These are phyloP conservation scores for Tetramorium alpestre DNA, from an alignment of 1,140 invertebrate genomes.

Conservation along the genomic window DNA sequence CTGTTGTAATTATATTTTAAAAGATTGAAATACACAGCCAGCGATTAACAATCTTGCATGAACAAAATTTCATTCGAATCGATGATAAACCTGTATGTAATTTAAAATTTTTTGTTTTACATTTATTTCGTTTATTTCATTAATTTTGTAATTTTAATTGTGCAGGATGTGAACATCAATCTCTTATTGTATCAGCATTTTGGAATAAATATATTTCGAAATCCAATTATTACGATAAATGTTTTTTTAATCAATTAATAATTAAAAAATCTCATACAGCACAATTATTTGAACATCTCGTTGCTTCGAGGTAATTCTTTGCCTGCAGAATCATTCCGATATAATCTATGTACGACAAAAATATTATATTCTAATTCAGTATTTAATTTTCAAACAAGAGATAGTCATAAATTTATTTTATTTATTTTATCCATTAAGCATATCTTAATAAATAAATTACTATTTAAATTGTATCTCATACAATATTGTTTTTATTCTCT, in stretches of 20 bases:
- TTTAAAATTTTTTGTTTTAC: background rate
- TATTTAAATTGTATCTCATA: background rate
- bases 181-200: background rate
- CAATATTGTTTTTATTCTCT: background rate
- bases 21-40: background rate
- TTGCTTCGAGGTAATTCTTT: background rate
- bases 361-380: background rate
- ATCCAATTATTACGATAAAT: conserved; percentile 25
- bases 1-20: background rate
- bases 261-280: conserved; percentile 19
- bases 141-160: background rate
- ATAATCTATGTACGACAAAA: background rate
- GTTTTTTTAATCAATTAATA: background rate
- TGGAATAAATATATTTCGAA: background rate
- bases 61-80: background rate
- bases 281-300: background rate
- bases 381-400: background rate
- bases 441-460: conserved; percentile 11
- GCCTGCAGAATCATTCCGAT: background rate
- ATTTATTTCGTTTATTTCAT: background rate
- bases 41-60: background rate
- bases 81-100: background rate
- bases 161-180: background rate
- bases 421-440: background rate
- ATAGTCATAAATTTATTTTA: background rate